These are phyloP conservation scores for Drosophila murphyi DNA, from an alignment of 1,140 invertebrate genomes.

Conservation along the genomic window DNA sequence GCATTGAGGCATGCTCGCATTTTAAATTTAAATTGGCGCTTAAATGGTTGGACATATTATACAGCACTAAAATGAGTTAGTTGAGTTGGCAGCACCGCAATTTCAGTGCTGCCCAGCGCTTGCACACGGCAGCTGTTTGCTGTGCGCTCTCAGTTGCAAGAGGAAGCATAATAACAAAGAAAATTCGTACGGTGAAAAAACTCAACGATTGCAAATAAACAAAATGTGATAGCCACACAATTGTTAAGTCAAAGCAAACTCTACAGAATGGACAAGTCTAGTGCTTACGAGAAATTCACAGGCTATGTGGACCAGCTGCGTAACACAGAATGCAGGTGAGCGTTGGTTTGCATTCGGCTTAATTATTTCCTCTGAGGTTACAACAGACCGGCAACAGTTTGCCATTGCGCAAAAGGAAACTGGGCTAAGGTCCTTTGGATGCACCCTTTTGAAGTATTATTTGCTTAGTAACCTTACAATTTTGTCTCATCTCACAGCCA, in stretches of 20 bases:
- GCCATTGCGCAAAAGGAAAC: constrained; percentile 39
- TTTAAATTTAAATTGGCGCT: too few species aligned
- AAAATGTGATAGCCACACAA: constrained; percentile 32
- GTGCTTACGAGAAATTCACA: constrained; percentile 87
- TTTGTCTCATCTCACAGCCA: constrained; percentile 85
- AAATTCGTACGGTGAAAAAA: constrained; percentile 27
- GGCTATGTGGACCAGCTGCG: constrained; percentile 89
- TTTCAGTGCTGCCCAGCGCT: too few species aligned
- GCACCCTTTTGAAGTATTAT: background rate
- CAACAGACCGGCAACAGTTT: constrained; percentile 78
- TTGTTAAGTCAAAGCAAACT: background rate
- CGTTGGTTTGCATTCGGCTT: constrained; percentile 23
- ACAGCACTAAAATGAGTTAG: too few species aligned
- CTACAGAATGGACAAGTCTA: constrained; percentile 84
- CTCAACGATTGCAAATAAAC: constrained; percentile 27
- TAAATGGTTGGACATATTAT: too few species aligned
- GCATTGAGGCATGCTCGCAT: too few species aligned
- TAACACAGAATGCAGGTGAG: constrained; percentile 85
- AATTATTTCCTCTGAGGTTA: constrained; percentile 67
- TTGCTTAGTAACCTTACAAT: constrained; percentile 10
- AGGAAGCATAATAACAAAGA: constrained; percentile 62
- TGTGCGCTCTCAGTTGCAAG: too few species aligned
- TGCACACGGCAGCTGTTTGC: too few species aligned
- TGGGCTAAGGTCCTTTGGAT: too few species aligned
- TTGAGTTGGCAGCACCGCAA: too few species aligned